These are phyloP conservation scores for Corapipo altera DNA, from an alignment of 2,113 vertebrate genomes.

Conservation along the genomic window DNA sequence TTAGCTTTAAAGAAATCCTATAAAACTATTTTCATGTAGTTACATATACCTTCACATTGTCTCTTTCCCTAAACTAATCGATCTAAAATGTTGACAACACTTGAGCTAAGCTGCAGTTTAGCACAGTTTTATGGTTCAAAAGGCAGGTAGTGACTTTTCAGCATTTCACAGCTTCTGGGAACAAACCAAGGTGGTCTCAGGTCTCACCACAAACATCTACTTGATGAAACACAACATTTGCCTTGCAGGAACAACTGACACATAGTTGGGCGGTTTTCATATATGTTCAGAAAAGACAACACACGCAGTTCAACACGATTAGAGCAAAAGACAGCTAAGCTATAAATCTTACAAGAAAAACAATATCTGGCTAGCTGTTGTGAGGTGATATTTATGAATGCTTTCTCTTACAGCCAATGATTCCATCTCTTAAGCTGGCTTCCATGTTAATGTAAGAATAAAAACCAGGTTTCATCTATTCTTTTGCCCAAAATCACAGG, in stretches of 20 bases:
- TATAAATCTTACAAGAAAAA: background rate
- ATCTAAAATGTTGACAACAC: background rate
- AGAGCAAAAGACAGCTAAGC: background rate
- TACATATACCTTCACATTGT: background rate
- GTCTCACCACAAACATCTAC: background rate
- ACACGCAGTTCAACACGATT: background rate
- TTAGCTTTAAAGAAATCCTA: background rate
- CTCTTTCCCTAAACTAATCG: background rate
- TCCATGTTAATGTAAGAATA: background rate
- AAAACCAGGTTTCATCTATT: background rate
- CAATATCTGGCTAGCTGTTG: background rate
- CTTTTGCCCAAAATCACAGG: background rate
- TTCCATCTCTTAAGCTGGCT: background rate
- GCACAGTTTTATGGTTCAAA: background rate
- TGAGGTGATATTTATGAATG: background rate
- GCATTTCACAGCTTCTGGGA: background rate
- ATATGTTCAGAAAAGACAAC: background rate
- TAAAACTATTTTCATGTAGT: background rate
- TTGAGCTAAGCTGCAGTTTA: background rate
- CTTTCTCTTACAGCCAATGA: background rate
- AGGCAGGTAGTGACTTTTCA: background rate
- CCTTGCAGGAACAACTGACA: background rate
- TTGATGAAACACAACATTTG: background rate
- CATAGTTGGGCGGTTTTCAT: background rate
- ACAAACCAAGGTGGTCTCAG: background rate